Evolutionary conservation across 2,113 vertebrate species (phyloP).

Genomic region (Calcarius ornatus): DNA sequence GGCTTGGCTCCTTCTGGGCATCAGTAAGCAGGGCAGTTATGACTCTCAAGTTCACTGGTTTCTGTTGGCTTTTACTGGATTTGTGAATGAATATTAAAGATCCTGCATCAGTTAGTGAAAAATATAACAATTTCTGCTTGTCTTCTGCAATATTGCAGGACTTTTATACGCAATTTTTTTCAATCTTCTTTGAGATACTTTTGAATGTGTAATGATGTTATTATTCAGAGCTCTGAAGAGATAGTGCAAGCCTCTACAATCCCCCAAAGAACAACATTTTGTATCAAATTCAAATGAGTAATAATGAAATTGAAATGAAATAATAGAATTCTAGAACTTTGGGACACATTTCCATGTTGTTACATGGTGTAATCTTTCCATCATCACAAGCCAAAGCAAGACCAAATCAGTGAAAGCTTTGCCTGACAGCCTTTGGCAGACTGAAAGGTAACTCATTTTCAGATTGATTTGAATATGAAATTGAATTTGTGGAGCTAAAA

Average conservation of each 20-base stretch:
- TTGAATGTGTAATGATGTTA: not conserved
- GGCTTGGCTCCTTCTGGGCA: not conserved
- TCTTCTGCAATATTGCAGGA: not conserved
- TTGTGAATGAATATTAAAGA: not conserved
- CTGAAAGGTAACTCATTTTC: conserved; percentile 36
- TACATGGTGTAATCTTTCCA: not conserved
- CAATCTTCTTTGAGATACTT: not conserved
- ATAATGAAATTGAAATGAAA: not conserved
- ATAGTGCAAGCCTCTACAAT: not conserved
- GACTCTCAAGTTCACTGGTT: not conserved
- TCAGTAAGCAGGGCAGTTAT: not conserved
- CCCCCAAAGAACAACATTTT: not conserved
- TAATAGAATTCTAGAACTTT: not conserved
- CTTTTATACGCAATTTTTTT: not conserved
- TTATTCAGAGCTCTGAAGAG: not conserved
- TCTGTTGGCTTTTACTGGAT: not conserved
- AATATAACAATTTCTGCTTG: not conserved
- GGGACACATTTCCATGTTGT: not conserved
- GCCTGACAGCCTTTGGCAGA: conserved; percentile 15
- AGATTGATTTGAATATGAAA: conserved; percentile 45
- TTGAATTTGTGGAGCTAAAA: conserved; percentile 47
- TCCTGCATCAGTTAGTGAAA: not conserved
- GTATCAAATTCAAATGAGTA: not conserved
- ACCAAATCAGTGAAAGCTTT: conserved; percentile 5
- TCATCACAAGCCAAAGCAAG: conserved; percentile 17